Percentiles rank a stretch among this genome's conserved stretches.
phyloP scores from a whole-genome alignment of 2,888 invertebrate species.

The Epirrhoe tristata region DNA sequence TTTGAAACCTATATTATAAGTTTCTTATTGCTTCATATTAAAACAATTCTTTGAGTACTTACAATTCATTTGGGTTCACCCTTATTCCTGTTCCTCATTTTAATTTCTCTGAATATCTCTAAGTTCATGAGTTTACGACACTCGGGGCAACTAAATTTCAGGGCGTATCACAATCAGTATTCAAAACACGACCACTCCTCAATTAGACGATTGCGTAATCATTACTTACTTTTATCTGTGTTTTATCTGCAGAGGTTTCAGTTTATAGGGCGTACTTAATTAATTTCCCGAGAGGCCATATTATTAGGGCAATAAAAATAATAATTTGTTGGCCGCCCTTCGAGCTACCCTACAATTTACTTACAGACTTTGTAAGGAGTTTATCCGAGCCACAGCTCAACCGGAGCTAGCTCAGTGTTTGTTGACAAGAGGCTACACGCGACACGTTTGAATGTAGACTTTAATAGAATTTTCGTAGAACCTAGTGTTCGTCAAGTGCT shows the following conservation, averaged over 20 bases:
- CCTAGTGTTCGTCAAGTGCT: no score
- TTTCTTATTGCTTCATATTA: no score
- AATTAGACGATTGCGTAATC: slow-evolving; percentile 17
- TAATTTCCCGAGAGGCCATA: slow-evolving; percentile 59
- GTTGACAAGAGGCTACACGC: not conserved
- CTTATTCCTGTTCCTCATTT: not conserved
- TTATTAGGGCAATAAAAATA: slow-evolving; percentile 70
- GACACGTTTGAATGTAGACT: no score
- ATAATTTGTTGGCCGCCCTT: slow-evolving; percentile 61
- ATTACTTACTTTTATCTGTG: slow-evolving; percentile 25
- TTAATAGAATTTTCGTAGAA: no score
- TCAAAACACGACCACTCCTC: slow-evolving; percentile 18
- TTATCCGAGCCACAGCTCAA: slow-evolving; percentile 11
- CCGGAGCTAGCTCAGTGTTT: slow-evolving; percentile 6
- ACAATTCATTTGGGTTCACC: not conserved
- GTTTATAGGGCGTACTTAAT: slow-evolving; percentile 52
- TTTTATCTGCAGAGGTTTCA: slow-evolving; percentile 32
- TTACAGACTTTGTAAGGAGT: slow-evolving; percentile 44
- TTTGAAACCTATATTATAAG: no score
- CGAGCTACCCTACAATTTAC: slow-evolving; percentile 59
- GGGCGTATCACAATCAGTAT: slow-evolving; percentile 9
- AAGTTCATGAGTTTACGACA: not conserved
- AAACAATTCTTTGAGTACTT: not conserved
- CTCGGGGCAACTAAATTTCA: not conserved
- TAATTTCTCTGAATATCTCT: not conserved